These are phyloP conservation scores for Chionoecetes opilio DNA, from an alignment of 1,140 invertebrate genomes.

Conservation along the genomic window DNA sequence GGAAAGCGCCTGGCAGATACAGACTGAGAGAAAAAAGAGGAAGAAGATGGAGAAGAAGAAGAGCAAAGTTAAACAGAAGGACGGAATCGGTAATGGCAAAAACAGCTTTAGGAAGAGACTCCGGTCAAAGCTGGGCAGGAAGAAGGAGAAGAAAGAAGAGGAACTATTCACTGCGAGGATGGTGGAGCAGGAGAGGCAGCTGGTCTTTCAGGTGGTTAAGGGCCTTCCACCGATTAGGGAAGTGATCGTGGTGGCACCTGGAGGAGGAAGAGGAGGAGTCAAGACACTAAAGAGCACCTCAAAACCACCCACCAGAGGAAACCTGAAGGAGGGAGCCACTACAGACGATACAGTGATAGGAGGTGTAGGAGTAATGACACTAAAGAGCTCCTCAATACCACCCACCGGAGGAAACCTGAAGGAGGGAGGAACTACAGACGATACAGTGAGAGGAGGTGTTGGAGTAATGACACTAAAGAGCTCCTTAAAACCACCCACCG, in stretches of 20 bases:
- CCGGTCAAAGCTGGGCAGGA: constrained; percentile 40
- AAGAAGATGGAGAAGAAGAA: background rate
- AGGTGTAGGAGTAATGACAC: background rate
- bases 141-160: constrained; percentile 55
- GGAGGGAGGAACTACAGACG: background rate
- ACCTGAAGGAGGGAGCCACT: background rate
- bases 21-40: constrained; percentile 39
- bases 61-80: background rate
- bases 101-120: constrained; percentile 40
- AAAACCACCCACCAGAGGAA: background rate
- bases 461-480: background rate
- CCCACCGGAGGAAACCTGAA: background rate
- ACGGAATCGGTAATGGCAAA: background rate
- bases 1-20: background rate
- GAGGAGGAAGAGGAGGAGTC: background rate
- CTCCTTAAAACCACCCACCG: background rate
- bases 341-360: background rate
- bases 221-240: background rate
- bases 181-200: constrained; percentile 49
- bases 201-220: constrained; percentile 9
- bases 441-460: too few relatives aligned
- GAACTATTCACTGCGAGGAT: constrained; percentile 48
- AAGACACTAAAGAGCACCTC: background rate
- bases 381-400: background rate
- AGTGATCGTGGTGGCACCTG: background rate